Evolutionary conservation across 2,888 invertebrate genomes (phyloP), one percentile per base, ranked within the genome.

Genomic region (Tupiocoris notatus): DNA sequence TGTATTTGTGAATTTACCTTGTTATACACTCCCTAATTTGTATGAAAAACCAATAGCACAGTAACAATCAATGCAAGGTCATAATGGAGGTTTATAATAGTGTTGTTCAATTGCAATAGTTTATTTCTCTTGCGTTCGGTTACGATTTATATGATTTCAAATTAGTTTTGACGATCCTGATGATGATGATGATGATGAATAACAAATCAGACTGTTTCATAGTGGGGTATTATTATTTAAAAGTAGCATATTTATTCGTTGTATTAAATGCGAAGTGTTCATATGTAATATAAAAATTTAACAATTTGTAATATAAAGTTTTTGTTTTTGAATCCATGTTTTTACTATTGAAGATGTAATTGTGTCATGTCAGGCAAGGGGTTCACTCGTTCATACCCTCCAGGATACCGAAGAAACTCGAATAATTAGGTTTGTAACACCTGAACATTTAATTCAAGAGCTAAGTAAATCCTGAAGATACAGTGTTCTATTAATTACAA

Each of bases 211-310:
- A 71, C 71, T 71, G 71, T 71, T 71, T 71, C 61, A 71, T 71
- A 71, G 71, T n/a, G 71, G 65, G 71, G 71, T 61, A 71, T 71
- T 24, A 71, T 71, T 71, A 71, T 71, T 71, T 62, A 71, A 61
- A 71, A 65, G 61, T 71, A 71, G 71, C 59, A 71, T 71, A 71
- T 71, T 71, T 71, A 71, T 71, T 71, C 71, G 71, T 71, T 71
- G 71, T 71, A 71, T 71, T 71, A 71, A 71, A 71, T 71, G 71
- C 71, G 71, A 71, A 71, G 61, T 71, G 71, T 71, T 71, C 71
- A 71, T 71, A 71, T 71, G 71, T 71, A 71, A 71, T 71, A 71
- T 71, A 71, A 71, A 68, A 68, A 59, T 71, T 71, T 71, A 71
- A 71, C 71, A 71, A 71, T 71, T 71, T 71, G 71, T 71, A 71